Base-by-base conservation (phyloP, 2,797 vertebrate species). In the Anas acuta region DNA sequence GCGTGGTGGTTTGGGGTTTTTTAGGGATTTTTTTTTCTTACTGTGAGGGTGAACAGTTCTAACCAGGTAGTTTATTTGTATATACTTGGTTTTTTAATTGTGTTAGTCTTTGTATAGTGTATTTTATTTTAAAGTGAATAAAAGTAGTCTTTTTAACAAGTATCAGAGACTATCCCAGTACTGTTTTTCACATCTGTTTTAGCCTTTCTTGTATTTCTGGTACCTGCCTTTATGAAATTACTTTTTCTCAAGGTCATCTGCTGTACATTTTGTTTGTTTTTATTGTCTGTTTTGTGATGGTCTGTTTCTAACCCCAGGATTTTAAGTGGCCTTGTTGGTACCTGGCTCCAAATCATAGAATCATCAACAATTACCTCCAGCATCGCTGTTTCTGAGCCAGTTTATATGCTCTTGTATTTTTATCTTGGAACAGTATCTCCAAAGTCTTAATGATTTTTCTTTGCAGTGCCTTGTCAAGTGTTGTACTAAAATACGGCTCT, bases 381-480 rank as follows among this genome's bases (percentile, higher is more conserved):
- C 66, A 81, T 93, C 32, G 32, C 41, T 64, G 9, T 69, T 78
- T 73, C 41, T 70, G 49, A 79, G 35, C 72, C 82, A 49, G 28
- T 61, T 86, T 85, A 70, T 92, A 80, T 87, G 62, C 16, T 83
- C 12, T 35, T 58, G 6, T 61, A 18, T 91, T 92, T 92, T 81
- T 80, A 37, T 69, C 76, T 54, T 89, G 33, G 53, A 32, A 67
- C 76, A 66, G 1, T 74, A 92, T 88, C 49, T 54, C 64, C 12
- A 20, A 3, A 74, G 80, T 58, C 60, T 45, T 94, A 92, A 72
- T 82, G 89, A 85, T 77, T 86, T 94, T 90, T 94, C 67, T 76
- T 73, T 95, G 61, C 76, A 82, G 61, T 78, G 33, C 67, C 17
- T 84, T 95, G 78, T 93, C 71, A 92, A 56, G 69, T 57, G 56